These are phyloP conservation scores for Perca schrenkii DNA, from an alignment of 2,113 vertebrate genomes.

Conservation along the genomic window DNA sequence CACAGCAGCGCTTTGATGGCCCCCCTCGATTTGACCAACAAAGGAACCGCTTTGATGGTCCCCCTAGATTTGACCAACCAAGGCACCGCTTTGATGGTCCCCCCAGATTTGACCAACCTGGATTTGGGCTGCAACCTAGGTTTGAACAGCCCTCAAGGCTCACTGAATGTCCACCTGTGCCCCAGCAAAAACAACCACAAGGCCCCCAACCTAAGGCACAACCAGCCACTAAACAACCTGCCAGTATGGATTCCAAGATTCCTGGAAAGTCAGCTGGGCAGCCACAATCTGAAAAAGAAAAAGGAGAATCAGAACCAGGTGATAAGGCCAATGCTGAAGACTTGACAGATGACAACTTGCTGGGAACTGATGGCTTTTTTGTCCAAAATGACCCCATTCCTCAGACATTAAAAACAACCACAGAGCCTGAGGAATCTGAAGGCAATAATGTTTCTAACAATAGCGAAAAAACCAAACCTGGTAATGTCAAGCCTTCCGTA, in stretches of 20 bases:
- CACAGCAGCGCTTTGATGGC: constrained; percentile 86
- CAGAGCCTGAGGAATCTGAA: constrained; percentile 16
- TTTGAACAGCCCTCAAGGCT: constrained; percentile 65
- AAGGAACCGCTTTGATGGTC: constrained; percentile 84
- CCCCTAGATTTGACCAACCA: constrained; percentile 75
- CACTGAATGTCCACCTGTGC: constrained; percentile 62
- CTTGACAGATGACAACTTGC: constrained; percentile 79
- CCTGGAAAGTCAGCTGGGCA: constrained; percentile 13
- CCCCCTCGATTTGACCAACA: constrained; percentile 78
- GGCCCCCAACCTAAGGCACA: constrained; percentile 49
- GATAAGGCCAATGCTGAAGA: constrained; percentile 49
- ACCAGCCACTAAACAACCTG: constrained; percentile 18
- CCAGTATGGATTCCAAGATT: constrained; percentile 48
- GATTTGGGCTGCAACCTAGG: constrained; percentile 63
- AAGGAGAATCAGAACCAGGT: constrained; percentile 16
- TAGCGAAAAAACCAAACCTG: constrained; percentile 42
- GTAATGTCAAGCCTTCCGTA: constrained; percentile 40
- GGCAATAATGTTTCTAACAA: constrained; percentile 16
- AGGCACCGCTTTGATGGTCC: constrained; percentile 87
- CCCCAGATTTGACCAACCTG: constrained; percentile 66
- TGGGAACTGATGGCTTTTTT: constrained; percentile 80
- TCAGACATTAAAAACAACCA: constrained; percentile 69
- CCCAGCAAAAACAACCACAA: constrained; percentile 57
- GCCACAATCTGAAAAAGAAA: constrained; percentile 47
- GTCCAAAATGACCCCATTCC: constrained; percentile 84